phyloP scores from a whole-genome alignment of 2,888 invertebrate genomes.

The Odontothrips loti region DNA sequence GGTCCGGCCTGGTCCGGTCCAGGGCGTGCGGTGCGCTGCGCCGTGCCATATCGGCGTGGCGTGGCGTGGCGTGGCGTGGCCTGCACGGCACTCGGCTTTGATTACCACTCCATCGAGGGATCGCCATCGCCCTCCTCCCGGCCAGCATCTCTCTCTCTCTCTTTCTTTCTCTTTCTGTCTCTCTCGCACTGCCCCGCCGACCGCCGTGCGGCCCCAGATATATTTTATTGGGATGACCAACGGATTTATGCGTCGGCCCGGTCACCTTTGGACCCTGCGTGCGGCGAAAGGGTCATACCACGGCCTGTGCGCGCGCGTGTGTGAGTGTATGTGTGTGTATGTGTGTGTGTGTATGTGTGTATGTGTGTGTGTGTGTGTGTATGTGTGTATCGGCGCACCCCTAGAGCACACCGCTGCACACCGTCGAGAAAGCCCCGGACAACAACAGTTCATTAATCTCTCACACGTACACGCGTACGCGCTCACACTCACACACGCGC shows the following conservation, averaged over 20 bases:
- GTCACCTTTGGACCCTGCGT: not conserved
- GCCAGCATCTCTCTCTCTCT: not conserved
- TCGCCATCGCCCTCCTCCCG: not conserved
- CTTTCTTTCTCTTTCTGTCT: not conserved
- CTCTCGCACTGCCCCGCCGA: not conserved
- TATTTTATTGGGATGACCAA: slow-evolving; percentile 26
- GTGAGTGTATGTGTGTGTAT: too few species aligned
- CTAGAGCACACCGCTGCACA: slow-evolving; percentile 1
- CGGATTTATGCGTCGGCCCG: slow-evolving; percentile 16
- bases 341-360: too few species aligned
- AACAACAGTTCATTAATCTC: slow-evolving; percentile 26
- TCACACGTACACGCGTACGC: not conserved
- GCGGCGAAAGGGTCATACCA: not conserved
- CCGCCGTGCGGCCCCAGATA: not conserved
- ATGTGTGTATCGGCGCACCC: not conserved
- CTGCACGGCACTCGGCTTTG: not conserved
- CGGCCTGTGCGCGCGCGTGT: too few species aligned
- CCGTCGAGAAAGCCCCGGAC: not conserved
- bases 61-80: not conserved
- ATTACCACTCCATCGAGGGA: not conserved
- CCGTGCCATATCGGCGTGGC: slow-evolving; percentile 1
- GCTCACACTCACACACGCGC: not conserved
- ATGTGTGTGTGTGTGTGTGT: too few species aligned
- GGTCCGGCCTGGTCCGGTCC: not conserved
- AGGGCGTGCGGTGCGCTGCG: not conserved